Base-by-base conservation (phyloP, 1,140 invertebrate species). In the Danaus plexippus region DNA sequence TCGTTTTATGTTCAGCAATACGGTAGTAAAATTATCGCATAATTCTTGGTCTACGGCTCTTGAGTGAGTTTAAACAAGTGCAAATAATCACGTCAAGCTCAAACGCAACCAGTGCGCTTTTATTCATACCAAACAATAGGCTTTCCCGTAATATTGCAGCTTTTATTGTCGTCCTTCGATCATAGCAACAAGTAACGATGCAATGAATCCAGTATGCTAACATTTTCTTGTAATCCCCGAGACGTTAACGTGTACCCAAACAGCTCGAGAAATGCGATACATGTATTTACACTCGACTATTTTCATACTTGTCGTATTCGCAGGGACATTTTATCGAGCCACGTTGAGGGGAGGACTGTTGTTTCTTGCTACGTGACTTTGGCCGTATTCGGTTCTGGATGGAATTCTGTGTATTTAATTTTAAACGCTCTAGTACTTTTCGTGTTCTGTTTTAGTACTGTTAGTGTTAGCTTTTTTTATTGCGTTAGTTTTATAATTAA, bases 201-300 rank as follows among this genome's bases (percentile, higher is more conserved):
- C 80, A 76, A 85, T 86, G 83, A 85, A 84, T 86, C 80, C 69
- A 69, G 82, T 86, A 82, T 68, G 69, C 59, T 72, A 67, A 72
- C 73, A 77, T 79, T 75, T 79, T 78, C 74, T 74, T 71, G 66
- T 80, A 77, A 76, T 74, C 75, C 57, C 69, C 46, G 63, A 71
- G 63, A 66, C 69, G 61, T 68, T 70, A 52, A 62, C 50, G 64
- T 60, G 65, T 54, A 64, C 57, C 52, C 52, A 62, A 66, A 67
- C 61, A 60, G 66, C 67, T 59, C 56, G 56, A 71, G 71, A 69
- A 73, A 71, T 61, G 65, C 69, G 63, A 70, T 68, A 61, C 59
- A 64, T 59, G 61, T 69, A 68, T 72, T 70, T 65, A 63, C 66
- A 73, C 54, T 66, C 57, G 56, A 71, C 75, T 76, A 76, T 77